Conservation (phyloP, 2,797 vertebrate species). For the Gymnothorax reevesii region DNA sequence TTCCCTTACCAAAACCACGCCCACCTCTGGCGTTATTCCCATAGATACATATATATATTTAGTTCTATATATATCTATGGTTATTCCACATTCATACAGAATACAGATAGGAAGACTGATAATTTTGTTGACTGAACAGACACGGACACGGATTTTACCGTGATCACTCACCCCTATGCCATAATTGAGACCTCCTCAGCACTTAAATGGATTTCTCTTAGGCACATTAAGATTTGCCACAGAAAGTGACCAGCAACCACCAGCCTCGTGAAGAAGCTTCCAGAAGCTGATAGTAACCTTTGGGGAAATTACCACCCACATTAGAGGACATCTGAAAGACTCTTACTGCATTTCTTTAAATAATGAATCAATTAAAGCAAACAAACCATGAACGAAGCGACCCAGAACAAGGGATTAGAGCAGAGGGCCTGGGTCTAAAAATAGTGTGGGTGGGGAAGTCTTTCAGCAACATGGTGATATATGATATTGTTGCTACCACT, state of each 20-base stretch:
- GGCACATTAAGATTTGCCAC: conserved; percentile 37
- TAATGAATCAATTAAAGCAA: conserved; percentile 53
- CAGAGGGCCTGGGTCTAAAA: conserved; percentile 8
- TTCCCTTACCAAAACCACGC: no score
- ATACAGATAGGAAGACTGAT: no score
- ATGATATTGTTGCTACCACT: conserved; percentile 55
- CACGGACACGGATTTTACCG: no score
- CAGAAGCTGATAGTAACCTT: conserved; percentile 37
- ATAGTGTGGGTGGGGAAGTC: conserved; percentile 43
- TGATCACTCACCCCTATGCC: neutral
- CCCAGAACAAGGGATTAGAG: conserved; percentile 42
- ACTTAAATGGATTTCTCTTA: conserved; percentile 27
- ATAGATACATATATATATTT: no score
- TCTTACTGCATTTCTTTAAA: conserved; percentile 58
- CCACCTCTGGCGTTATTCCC: no score
- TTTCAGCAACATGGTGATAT: conserved; percentile 65
- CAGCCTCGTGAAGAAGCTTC: conserved; percentile 35
- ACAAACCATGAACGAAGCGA: conserved; percentile 67
- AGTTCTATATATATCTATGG: no score
- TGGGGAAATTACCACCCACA: conserved; percentile 51
- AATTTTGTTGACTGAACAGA: no score
- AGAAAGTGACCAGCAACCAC: conserved; percentile 41
- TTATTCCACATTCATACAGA: no score
- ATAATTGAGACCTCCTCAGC: conserved; percentile 8
- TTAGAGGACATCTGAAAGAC: conserved; percentile 43